Percentiles rank a stretch among this genome's conserved stretches.
phyloP scores from a whole-genome alignment of 2,113 vertebrate genomes.

The Brachionichthys hirsutus region DNA sequence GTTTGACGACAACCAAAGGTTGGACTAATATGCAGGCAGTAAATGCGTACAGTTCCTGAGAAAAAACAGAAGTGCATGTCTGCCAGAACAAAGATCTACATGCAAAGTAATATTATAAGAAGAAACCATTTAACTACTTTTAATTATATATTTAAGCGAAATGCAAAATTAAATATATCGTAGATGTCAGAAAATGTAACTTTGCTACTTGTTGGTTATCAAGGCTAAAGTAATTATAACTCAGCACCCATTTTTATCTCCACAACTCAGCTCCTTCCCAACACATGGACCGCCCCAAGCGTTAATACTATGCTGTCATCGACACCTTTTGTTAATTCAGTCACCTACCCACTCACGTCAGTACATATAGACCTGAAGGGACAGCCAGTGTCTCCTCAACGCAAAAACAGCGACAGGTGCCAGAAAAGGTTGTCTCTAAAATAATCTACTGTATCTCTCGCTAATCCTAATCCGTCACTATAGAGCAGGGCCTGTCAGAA shows the following conservation, averaged over 20 bases:
- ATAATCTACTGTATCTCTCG: slow-evolving; percentile 5
- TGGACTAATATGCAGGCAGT: background rate
- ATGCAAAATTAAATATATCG: no score
- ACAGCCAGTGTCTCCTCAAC: slow-evolving; percentile 68
- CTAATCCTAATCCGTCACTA: background rate
- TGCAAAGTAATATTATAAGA: background rate
- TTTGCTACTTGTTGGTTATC: no score
- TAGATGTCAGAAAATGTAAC: no score
- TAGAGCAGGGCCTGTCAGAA: background rate
- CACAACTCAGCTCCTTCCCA: slow-evolving; percentile 20
- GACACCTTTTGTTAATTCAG: slow-evolving; percentile 43
- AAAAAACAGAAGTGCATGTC: background rate
- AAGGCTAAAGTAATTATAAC: no score
- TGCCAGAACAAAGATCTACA: background rate
- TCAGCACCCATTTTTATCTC: no score
- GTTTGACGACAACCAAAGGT: background rate
- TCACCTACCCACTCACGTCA: slow-evolving; percentile 27
- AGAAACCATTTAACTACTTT: no score
- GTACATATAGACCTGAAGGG: slow-evolving; percentile 65
- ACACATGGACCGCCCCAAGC: slow-evolving; percentile 42
- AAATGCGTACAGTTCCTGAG: background rate
- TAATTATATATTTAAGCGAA: no score
- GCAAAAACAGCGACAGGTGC: slow-evolving; percentile 87
- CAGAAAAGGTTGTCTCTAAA: slow-evolving; percentile 35
- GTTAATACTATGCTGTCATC: slow-evolving; percentile 32